Percentiles rank a stretch among this genome's conserved stretches.
Evolutionary conservation across 2,113 vertebrate species (phyloP).

Genomic region (Calyptomena viridis): DNA sequence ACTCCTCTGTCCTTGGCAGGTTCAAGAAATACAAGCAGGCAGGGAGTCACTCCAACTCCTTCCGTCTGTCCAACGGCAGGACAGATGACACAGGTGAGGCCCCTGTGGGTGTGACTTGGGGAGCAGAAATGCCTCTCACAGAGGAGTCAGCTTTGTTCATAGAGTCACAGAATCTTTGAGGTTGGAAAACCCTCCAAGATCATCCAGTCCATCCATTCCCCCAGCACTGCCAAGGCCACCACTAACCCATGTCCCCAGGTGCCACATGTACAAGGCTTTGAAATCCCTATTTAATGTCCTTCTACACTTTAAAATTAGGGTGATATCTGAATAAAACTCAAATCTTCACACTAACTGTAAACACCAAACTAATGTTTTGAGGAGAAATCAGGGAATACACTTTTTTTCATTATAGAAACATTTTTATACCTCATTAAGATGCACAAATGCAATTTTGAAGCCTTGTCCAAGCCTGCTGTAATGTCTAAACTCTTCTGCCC

Average conservation of each 20-base stretch:
- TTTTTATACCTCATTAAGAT: neutral
- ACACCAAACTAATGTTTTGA: neutral
- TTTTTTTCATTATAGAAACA: neutral
- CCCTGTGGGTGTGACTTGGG: rapidly evolving
- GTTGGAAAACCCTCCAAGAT: neutral
- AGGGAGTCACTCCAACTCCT: slow-evolving; percentile 96
- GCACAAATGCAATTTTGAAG: neutral
- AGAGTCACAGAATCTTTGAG: neutral
- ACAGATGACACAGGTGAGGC: slow-evolving; percentile 90
- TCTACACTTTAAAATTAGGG: neutral
- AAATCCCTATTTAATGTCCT: neutral
- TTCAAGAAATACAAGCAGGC: slow-evolving; percentile 99
- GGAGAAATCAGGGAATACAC: neutral
- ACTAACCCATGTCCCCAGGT: neutral
- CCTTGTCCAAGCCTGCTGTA: neutral
- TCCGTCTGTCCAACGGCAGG: slow-evolving; percentile 91
- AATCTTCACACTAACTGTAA: rapidly evolving
- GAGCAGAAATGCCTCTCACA: neutral
- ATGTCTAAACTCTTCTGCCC: neutral
- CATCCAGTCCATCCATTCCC: neutral
- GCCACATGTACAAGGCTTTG: neutral
- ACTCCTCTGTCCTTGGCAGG: slow-evolving; percentile 68
- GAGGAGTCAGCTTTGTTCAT: neutral
- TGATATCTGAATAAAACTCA: neutral
- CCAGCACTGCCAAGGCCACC: neutral